Evolutionary conservation across 2,797 vertebrate genomes (phyloP).

Genomic region (Babyrousa celebensis): DNA sequence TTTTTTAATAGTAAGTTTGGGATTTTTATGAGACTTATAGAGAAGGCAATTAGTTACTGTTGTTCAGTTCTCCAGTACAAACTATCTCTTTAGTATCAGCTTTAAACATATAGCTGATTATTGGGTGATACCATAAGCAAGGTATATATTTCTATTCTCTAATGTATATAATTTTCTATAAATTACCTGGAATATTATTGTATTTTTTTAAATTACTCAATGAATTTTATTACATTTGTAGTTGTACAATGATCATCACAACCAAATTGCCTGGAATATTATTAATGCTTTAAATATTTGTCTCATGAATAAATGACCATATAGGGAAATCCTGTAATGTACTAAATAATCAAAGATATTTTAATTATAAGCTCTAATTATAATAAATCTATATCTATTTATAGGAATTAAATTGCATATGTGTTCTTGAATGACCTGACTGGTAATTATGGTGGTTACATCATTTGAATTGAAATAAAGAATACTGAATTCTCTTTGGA

Average conservation of each 20-base stretch:
- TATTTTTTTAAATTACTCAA: too few species aligned
- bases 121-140: not conserved
- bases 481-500: constrained; percentile 85
- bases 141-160: not conserved
- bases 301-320: constrained; percentile 1
- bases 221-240: too few species aligned
- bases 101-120: not conserved
- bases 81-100: not conserved
- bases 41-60: not conserved
- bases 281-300: constrained; percentile 39
- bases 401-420: constrained; percentile 10
- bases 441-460: constrained; percentile 58
- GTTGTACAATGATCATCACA: too few species aligned
- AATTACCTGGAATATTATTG: not conserved
- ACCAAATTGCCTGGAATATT: not conserved
- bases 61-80: constrained; percentile 35
- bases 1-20: not conserved
- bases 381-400: not conserved
- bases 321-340: constrained; percentile 11
- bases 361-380: not conserved
- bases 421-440: not conserved
- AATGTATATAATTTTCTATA: not conserved
- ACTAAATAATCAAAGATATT: constrained; percentile 14
- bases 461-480: not conserved
- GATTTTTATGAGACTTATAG: not conserved